Conservation (phyloP, 1,140 invertebrate genomes). For the Bombus waltoni region DNA sequence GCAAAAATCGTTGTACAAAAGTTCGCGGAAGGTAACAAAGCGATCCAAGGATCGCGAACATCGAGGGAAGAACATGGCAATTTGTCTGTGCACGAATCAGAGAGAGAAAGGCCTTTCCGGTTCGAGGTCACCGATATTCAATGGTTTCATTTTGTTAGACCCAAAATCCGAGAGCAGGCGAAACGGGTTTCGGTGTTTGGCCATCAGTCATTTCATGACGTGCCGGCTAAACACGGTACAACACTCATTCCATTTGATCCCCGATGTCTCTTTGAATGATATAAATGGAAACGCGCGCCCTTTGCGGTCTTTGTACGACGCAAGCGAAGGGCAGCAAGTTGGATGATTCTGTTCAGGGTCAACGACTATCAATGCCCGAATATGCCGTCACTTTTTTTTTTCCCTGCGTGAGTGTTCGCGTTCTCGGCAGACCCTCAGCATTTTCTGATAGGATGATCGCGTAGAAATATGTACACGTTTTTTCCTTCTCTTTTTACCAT, state of each 20-base stretch:
- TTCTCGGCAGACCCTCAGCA: neutral
- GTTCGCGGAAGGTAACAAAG: neutral
- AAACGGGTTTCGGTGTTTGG: conserved; percentile 7
- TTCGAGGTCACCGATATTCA: conserved; percentile 4
- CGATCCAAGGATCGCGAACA: neutral
- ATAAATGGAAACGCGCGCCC: conserved; percentile 43
- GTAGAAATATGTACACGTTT: neutral
- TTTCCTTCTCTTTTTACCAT: neutral
- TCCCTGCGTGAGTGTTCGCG: neutral
- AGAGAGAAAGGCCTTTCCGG: neutral
- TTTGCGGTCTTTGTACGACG: conserved; percentile 43
- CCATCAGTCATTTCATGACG: conserved; percentile 40
- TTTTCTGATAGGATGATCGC: neutral
- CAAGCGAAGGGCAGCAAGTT: conserved; percentile 35
- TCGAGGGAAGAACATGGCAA: neutral
- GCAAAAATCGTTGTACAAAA: neutral
- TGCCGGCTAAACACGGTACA: conserved; percentile 35
- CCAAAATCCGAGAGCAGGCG: neutral
- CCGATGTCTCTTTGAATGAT: conserved; percentile 45
- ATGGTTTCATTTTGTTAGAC: conserved; percentile 12
- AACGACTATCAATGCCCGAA: conserved; percentile 39
- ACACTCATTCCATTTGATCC: conserved; percentile 47
- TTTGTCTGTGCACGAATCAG: neutral
- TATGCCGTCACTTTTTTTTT: conserved; percentile 3
- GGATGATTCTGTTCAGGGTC: conserved; percentile 46